phyloP scores from a whole-genome alignment of 2,888 invertebrate genomes.

The Pachycephus smyrnensis region DNA sequence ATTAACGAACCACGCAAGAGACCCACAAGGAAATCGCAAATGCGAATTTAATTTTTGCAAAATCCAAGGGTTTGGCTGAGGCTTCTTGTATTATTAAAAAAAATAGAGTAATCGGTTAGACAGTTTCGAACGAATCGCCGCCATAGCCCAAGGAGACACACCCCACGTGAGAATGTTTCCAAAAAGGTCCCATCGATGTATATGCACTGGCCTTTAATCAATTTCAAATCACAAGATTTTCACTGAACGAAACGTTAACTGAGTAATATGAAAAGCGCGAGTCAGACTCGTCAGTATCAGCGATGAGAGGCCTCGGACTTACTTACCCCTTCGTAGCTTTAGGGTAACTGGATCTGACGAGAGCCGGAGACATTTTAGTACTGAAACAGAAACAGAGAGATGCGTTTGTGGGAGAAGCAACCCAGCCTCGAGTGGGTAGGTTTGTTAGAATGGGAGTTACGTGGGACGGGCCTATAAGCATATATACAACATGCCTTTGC shows the following conservation, averaged over 20 bases:
- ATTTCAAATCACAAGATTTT: background rate
- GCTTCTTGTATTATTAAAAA: background rate
- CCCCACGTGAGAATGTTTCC: background rate
- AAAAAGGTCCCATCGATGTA: background rate
- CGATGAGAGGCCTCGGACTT: constrained; percentile 21
- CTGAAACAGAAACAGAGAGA: constrained; percentile 73
- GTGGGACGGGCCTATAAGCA: constrained; percentile 2
- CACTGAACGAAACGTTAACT: background rate
- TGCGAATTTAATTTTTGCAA: background rate
- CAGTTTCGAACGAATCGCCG: background rate
- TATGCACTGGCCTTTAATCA: background rate
- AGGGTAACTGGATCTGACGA: constrained; percentile 91
- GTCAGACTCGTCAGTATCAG: background rate
- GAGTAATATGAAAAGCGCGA: background rate
- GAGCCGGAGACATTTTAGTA: constrained; percentile 92
- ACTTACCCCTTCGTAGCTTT: constrained; percentile 91
- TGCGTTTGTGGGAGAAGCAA: constrained; percentile 27
- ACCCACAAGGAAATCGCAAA: background rate
- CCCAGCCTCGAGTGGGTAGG: constrained; percentile 14
- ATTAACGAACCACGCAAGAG: background rate
- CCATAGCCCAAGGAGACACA: background rate
- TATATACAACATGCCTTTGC: background rate
- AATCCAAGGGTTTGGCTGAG: background rate
- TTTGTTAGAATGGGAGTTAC: background rate
- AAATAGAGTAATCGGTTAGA: background rate